phyloP scores from a whole-genome alignment of 2,888 invertebrate genomes.

The Stenoptilia bipunctidactyla region DNA sequence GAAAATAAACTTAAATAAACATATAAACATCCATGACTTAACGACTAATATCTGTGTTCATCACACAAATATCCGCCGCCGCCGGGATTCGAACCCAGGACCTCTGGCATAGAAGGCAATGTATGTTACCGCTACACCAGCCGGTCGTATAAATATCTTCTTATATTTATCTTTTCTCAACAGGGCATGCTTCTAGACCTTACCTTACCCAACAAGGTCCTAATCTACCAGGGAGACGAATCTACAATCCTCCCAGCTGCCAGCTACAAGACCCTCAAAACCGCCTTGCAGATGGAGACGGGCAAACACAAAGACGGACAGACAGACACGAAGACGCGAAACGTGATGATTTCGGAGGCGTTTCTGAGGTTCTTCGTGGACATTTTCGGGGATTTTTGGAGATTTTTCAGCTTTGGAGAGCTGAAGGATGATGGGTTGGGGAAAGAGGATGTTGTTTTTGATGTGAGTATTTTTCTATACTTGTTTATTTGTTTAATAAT shows the following conservation, averaged over 20 bases:
- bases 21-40: too few species aligned
- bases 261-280: slow-evolving; percentile 77
- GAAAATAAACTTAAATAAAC: too few species aligned
- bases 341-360: slow-evolving; percentile 82
- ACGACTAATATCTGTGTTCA: too few species aligned
- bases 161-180: too few species aligned
- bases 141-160: too few species aligned
- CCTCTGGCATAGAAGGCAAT: too few species aligned
- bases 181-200: slow-evolving; percentile 84
- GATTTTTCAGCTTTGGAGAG: slow-evolving; percentile 45
- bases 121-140: too few species aligned
- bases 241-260: slow-evolving; percentile 79
- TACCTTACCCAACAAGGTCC: slow-evolving; percentile 65
- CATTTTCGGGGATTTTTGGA: slow-evolving; percentile 79
- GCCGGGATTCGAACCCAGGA: too few species aligned
- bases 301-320: slow-evolving; percentile 36
- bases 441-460: slow-evolving; percentile 43
- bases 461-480: slow-evolving; percentile 46
- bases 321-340: slow-evolving; percentile 51
- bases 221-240: slow-evolving; percentile 82
- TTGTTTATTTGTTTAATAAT: too few species aligned
- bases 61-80: too few species aligned
- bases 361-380: slow-evolving; percentile 83
- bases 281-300: slow-evolving; percentile 53
- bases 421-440: slow-evolving; percentile 38